Evolutionary conservation across 2,113 vertebrate species (phyloP).

Genomic region (Galemys pyrenaicus): DNA sequence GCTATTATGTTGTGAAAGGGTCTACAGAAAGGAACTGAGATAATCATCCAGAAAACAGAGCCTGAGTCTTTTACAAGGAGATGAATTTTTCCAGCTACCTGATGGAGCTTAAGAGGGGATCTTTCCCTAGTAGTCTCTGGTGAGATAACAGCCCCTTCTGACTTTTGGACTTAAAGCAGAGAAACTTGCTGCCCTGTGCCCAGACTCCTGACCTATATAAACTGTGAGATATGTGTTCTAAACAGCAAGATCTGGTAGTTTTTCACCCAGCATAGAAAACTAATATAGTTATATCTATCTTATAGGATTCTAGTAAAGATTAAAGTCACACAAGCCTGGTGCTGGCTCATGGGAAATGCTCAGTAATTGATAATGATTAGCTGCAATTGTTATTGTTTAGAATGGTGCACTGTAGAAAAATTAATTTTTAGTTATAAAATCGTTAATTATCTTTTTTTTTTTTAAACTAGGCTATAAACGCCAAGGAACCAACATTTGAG

Average conservation of each 20-base stretch:
- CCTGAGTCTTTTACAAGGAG: neutral
- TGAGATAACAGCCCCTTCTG: neutral
- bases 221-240: neutral
- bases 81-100: neutral
- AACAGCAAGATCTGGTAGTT: neutral
- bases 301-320: neutral
- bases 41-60: neutral
- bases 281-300: neutral
- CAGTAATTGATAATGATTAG: neutral
- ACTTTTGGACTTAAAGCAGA: neutral
- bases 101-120: neutral
- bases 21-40: neutral
- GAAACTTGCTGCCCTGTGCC: neutral
- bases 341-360: neutral
- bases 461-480: neutral
- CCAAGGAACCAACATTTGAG: neutral
- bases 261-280: constrained; percentile 15
- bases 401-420: constrained; percentile 18
- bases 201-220: constrained; percentile 9
- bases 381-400: neutral
- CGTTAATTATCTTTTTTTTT: neutral
- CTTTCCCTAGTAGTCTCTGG: neutral
- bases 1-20: neutral
- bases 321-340: neutral
- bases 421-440: neutral